Percentiles rank a stretch among this genome's conserved stretches.
phyloP scores from a whole-genome alignment of 92 coral and sea anemone species.

The Porites rus region DNA sequence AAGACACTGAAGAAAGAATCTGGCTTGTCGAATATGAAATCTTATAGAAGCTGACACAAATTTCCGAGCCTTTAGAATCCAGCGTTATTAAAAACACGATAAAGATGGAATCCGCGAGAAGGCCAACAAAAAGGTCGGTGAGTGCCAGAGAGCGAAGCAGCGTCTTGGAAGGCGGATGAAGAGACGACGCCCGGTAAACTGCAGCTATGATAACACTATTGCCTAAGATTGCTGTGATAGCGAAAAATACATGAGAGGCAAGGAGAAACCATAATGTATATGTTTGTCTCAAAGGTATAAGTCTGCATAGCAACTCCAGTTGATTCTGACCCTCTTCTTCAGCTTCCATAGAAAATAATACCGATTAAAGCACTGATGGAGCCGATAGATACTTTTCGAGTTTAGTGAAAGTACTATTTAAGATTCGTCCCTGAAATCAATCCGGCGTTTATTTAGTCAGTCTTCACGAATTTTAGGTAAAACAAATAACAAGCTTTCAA shows the following conservation, averaged over 20 bases:
- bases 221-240: neutral
- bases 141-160: neutral
- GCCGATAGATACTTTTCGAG: no score
- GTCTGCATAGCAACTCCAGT: neutral
- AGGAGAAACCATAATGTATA: neutral
- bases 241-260: neutral
- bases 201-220: neutral
- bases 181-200: neutral
- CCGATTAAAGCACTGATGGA: no score
- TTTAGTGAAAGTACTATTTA: no score
- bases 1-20: neutral
- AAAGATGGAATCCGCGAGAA: neutral
- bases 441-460: no score
- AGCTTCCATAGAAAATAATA: no score
- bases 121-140: neutral
- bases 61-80: neutral
- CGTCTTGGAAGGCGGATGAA: neutral
- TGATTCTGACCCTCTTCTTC: neutral
- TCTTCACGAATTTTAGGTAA: no score
- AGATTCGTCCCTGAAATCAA: no score
- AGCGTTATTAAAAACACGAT: neutral
- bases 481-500: no score
- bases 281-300: neutral
- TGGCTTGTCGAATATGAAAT: neutral
- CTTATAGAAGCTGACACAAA: neutral